Percentiles rank a stretch among this genome's conserved stretches.
phyloP scores from a whole-genome alignment of 2,888 invertebrate genomes.

The Onchidella celtica region DNA sequence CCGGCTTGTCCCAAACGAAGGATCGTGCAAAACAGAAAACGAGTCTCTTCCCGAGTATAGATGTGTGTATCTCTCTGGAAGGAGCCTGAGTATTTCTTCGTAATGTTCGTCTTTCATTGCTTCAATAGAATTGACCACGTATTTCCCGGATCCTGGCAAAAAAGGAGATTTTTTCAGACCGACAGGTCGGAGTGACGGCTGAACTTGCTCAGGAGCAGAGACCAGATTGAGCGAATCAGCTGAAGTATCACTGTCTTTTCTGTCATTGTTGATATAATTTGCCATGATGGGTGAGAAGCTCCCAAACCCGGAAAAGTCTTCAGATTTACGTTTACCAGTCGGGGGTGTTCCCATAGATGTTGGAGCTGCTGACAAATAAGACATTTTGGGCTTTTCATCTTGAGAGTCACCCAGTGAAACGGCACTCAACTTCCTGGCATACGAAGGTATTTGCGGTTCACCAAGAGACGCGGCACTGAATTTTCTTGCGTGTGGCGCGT shows the following conservation, averaged over 20 bases:
- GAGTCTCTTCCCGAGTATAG: background rate
- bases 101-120: slow-evolving; percentile 35
- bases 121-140: slow-evolving; percentile 43
- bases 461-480: slow-evolving; percentile 6
- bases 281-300: slow-evolving; percentile 43
- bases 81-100: slow-evolving; percentile 18
- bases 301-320: slow-evolving; percentile 37
- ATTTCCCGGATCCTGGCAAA: slow-evolving; percentile 34
- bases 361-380: background rate
- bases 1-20: background rate
- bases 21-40: background rate
- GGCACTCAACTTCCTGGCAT: slow-evolving; percentile 7
- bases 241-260: slow-evolving; percentile 40
- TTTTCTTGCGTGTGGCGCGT: background rate
- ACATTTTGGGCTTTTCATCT: slow-evolving; percentile 23
- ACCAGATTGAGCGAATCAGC: slow-evolving; percentile 28
- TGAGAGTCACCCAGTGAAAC: slow-evolving; percentile 13
- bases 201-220: slow-evolving; percentile 35
- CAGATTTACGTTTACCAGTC: slow-evolving; percentile 27
- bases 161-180: slow-evolving; percentile 33
- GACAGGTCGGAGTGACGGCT: slow-evolving; percentile 32
- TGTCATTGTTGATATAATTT: slow-evolving; percentile 20
- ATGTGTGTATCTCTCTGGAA: slow-evolving; percentile 23
- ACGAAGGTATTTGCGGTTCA: background rate
- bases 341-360: background rate